Evolutionary conservation across 2,888 invertebrate species (phyloP).

Genomic region (Byasa hedistus): DNA sequence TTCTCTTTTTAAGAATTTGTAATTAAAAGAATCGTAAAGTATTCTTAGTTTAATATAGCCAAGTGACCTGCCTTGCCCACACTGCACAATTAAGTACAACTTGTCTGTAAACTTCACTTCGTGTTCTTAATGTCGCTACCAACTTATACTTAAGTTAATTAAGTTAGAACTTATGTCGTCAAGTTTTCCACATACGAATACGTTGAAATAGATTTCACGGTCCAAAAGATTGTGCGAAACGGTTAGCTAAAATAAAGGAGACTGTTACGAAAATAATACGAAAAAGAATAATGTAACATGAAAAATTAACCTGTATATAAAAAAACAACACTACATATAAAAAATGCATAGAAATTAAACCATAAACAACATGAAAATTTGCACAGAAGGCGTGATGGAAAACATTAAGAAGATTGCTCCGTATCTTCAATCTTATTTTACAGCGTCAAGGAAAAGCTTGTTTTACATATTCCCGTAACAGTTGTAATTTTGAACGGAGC

Average conservation of each 20-base stretch:
- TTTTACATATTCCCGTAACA: too few relatives aligned
- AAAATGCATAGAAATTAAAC: too few relatives aligned
- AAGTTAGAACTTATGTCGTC: neutral
- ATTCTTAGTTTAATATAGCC: neutral
- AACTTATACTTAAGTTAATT: constrained; percentile 1
- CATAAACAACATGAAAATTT: too few relatives aligned
- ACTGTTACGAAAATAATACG: neutral
- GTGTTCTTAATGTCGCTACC: neutral
- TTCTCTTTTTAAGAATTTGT: too few relatives aligned
- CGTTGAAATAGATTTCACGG: neutral
- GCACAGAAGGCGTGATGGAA: too few relatives aligned
- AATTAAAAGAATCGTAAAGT: too few relatives aligned
- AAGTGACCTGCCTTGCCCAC: neutral
- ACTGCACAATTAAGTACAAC: neutral
- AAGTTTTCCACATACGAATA: neutral
- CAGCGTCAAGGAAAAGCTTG: too few relatives aligned
- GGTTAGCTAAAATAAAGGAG: neutral
- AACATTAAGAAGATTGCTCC: too few relatives aligned
- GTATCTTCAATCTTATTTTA: too few relatives aligned
- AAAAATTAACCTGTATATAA: too few relatives aligned
- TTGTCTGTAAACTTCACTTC: neutral
- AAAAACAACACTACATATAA: too few relatives aligned
- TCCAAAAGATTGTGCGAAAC: neutral
- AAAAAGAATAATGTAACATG: neutral
- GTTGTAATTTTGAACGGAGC: too few relatives aligned